Conservation (phyloP, 1,140 invertebrate genomes). For the Papilio polytes region DNA sequence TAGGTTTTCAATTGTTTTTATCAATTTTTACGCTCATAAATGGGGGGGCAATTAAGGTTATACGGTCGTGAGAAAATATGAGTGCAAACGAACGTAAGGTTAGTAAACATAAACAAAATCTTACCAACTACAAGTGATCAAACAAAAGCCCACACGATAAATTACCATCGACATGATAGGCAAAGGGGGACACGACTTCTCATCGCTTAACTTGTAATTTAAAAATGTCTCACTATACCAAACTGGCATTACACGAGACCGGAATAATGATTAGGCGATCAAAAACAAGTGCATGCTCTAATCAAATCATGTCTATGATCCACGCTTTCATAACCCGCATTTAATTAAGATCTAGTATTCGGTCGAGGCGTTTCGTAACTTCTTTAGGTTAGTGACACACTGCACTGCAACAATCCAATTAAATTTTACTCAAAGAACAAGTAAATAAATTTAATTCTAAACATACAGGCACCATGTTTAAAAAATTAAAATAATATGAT, state of each 20-base stretch:
- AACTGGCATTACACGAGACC: slow-evolving; percentile 37
- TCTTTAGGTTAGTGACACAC: slow-evolving; percentile 35
- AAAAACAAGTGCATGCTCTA: slow-evolving; percentile 40
- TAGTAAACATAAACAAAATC: slow-evolving; percentile 36
- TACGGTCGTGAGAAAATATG: slow-evolving; percentile 15
- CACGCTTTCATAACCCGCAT: slow-evolving; percentile 40
- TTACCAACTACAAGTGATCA: slow-evolving; percentile 27
- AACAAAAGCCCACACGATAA: slow-evolving; percentile 38
- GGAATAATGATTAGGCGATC: slow-evolving; percentile 40
- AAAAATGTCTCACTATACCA: slow-evolving; percentile 38
- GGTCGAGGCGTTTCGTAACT: slow-evolving; percentile 32
- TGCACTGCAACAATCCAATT: background rate
- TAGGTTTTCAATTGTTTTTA: background rate
- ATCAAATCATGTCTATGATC: slow-evolving; percentile 38
- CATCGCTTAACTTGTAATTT: slow-evolving; percentile 34
- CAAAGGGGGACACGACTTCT: slow-evolving; percentile 33
- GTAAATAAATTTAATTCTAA: too few relatives aligned
- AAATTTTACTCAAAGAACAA: background rate
- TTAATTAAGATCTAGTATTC: slow-evolving; percentile 39
- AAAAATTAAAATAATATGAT: background rate
- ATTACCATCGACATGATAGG: slow-evolving; percentile 33
- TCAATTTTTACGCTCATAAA: background rate
- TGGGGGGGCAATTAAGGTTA: slow-evolving; percentile 8
- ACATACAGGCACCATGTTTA: too few relatives aligned
- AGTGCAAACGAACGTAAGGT: background rate